Percentiles rank a stretch among this genome's conserved stretches.
phyloP scores from a whole-genome alignment of 2,797 vertebrate species.

The Sus cebifrons region DNA sequence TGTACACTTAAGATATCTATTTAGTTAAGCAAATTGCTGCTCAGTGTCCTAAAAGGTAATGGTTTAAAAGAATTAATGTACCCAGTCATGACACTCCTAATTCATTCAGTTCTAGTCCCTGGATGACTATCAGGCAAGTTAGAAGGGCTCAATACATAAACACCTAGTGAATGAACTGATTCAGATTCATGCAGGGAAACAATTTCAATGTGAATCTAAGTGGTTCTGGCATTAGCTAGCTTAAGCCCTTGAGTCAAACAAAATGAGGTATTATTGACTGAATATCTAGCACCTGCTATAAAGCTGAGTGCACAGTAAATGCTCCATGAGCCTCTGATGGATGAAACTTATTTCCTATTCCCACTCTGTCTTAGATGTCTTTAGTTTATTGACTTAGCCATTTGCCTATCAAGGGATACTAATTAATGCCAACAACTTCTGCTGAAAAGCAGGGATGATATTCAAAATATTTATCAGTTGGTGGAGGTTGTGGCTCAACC shows the following conservation, averaged over 20 bases:
- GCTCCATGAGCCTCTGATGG: neutral
- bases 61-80: neutral
- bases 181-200: neutral
- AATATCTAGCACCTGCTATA: neutral
- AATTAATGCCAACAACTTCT: neutral
- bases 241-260: neutral
- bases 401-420: neutral
- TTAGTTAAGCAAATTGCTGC: slow-evolving; percentile 6
- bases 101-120: neutral
- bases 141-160: neutral
- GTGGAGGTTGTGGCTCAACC: neutral
- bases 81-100: neutral
- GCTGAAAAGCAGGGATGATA: neutral
- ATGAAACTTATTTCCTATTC: neutral
- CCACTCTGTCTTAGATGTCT: neutral
- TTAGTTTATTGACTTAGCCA: neutral
- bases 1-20: neutral
- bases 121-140: neutral
- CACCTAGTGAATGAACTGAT: neutral
- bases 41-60: neutral
- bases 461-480: slow-evolving; percentile 60
- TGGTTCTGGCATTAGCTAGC: neutral
- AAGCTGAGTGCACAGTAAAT: neutral
- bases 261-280: neutral
- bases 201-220: neutral